A percentile compares a stretch with the other conserved stretches of the same genome.
These are phyloP conservation scores for Brachionus calyciflorus DNA, from an alignment of 1,140 invertebrate species.

Conservation along the genomic window DNA sequence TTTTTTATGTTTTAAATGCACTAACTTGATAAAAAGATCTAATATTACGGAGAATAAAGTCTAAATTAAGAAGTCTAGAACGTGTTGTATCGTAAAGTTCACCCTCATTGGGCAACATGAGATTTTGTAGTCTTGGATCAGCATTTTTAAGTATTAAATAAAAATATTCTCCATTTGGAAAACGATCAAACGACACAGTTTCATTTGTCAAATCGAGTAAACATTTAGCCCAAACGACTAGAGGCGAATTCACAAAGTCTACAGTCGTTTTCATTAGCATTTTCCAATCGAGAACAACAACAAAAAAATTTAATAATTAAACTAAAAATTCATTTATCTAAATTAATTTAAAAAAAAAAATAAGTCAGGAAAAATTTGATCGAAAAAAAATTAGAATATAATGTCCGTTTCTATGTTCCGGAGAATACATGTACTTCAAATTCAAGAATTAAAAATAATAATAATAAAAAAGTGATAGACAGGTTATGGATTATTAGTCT, in stretches of 20 bases:
- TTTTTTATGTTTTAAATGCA: background rate
- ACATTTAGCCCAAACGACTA: slow-evolving; percentile 21
- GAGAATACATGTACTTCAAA: too few relatives aligned
- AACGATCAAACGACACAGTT: background rate
- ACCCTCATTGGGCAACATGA: slow-evolving; percentile 11
- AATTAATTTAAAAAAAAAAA: too few relatives aligned
- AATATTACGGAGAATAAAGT: slow-evolving; percentile 44
- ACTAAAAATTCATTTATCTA: too few relatives aligned
- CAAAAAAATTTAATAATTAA: too few relatives aligned
- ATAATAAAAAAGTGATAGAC: too few relatives aligned
- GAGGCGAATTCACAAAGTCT: background rate
- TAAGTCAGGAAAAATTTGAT: too few relatives aligned
- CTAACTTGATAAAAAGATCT: slow-evolving; percentile 36
- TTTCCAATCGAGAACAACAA: background rate
- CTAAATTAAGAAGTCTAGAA: slow-evolving; percentile 26
- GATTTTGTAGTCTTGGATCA: slow-evolving; percentile 30
- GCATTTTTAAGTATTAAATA: slow-evolving; percentile 6
- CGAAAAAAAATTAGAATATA: too few relatives aligned
- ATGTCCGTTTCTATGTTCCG: too few relatives aligned
- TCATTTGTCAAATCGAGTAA: background rate
- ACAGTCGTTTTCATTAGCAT: slow-evolving; percentile 2
- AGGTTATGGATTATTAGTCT: too few relatives aligned
- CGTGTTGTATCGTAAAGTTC: background rate
- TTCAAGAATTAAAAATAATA: too few relatives aligned
- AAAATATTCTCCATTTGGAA: slow-evolving; percentile 34